Evolutionary conservation across 2,113 vertebrate species (phyloP), one percentile per base, ranked within the genome.

Genomic region (Misgurnus anguillicaudatus): DNA sequence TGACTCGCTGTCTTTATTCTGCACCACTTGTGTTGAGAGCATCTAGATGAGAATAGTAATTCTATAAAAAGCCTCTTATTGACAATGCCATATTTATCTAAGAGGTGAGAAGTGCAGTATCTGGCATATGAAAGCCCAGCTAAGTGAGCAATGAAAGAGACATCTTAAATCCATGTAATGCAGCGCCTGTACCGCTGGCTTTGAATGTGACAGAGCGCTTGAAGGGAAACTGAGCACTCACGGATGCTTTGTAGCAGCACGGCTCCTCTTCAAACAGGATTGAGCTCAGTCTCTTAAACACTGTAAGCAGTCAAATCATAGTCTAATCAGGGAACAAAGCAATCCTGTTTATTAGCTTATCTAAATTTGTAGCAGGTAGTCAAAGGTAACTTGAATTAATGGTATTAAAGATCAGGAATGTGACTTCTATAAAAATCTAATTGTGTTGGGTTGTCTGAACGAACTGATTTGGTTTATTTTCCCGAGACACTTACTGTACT

Each of bases 101-200:
- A 75, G 79, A 74, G 76, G 77, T 55, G 66, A 51, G 79, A 57
- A 67, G 76, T 64, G 78, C 77, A 42, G 45, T 72, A 58, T 24
- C 68, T 79, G 63, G 75, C 63, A 64, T 75, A 81, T 78, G 75
- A 69, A 81, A 78, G 60, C 39, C 58, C 61, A 60, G 63, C 80
- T 79, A 79, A 82, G 64, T 31, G 65, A 62, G 76, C 75, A 79
- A 41, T 76, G 58, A 75, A 76, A 82, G 80, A 51, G 83, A 76
- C 65, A 24, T 64, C 79, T 82, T 82, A 72, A 74, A 78, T 61
- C 41, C 74, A 67, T 39, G 75, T 67, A 93, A 95, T 94, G 92
- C 94, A 95, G 94, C 94, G 90, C 19, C 47, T 51, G 88, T 83
- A 17, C 85, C 67, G 82, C 84, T 85, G 88, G 88, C 87, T 90